These are phyloP conservation scores for Medauroidea extradentata DNA, from an alignment of 1,140 invertebrate genomes.

Conservation along the genomic window DNA sequence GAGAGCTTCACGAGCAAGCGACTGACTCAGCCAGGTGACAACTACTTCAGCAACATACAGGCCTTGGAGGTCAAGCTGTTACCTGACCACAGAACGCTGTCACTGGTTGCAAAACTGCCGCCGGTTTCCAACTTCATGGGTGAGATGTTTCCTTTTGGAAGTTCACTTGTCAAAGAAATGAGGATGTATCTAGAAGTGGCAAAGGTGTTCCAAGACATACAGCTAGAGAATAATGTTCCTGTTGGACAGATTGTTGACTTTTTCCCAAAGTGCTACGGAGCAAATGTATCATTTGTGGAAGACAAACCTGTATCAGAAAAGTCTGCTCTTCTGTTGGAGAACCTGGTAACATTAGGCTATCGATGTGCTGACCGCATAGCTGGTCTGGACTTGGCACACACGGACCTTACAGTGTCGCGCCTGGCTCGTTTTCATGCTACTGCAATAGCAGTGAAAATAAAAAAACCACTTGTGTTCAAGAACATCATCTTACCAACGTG, in stretches of 20 bases:
- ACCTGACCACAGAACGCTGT: neutral
- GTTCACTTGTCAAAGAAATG: slow-evolving; percentile 6
- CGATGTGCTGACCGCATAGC: neutral
- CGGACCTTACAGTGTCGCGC: neutral
- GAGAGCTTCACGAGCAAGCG: neutral
- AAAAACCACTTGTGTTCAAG: slow-evolving; percentile 5
- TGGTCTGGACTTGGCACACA: slow-evolving; percentile 5
- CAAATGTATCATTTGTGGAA: neutral
- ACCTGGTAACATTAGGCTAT: neutral
- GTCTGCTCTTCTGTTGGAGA: slow-evolving; percentile 1
- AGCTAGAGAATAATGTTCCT: neutral
- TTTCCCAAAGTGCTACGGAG: slow-evolving; percentile 8
- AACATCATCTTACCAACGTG: neutral
- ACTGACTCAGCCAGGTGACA: slow-evolving; percentile 8
- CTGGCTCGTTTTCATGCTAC: slow-evolving; percentile 7
- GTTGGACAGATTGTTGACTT: neutral
- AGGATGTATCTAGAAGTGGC: slow-evolving; percentile 3
- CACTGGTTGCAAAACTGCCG: neutral
- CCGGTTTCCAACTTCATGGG: neutral
- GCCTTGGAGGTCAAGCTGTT: neutral
- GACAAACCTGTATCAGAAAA: neutral
- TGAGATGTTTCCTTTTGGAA: neutral
- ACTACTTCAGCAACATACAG: slow-evolving; percentile 7
- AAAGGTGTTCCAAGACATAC: neutral
- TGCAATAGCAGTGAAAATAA: neutral